Evolutionary conservation across 2,888 invertebrate species (phyloP), one percentile per base, ranked within the genome.

Genomic region (Eupithecia centaureata): DNA sequence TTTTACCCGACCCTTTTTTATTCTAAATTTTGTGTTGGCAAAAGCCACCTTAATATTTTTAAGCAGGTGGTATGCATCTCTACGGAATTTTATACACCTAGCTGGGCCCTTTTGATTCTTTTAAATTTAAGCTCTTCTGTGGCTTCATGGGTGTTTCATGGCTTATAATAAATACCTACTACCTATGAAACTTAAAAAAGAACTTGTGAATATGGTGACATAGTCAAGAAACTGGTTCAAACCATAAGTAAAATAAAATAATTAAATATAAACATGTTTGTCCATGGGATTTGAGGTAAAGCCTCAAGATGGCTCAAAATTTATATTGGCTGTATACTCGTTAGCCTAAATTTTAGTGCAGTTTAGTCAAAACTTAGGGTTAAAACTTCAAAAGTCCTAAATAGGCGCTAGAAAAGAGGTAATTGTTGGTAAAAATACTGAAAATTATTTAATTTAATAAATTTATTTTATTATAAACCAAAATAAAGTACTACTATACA

Each of bases 261-360:
- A 42, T 42, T 28, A 32, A 30, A 62, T 5, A 27, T 13, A 12
- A n/a, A 58, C 18, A 56, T 12, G 28, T 18, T 27, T 32, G 27
- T 57, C 25, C n/a, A 30, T 42, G 30, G 52, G 42, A n/a, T 67
- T 60, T 15, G 51, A 57, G 8, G 62, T 42, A 65, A 63, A 63
- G 70, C 64, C 68, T 70, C 60, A 61, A 52, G 65, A 66, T 42
- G 63, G 72, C 70, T 72, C 71, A 72, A 70, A 68, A 58, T 47
- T 61, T 62, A 58, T 27, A 65, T 64, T 57, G 56, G 28, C 28
- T 59, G 32, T 30, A 47, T 52, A 58, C 22, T 52, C 15, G 27
- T 18, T 54, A 62, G 27, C 38, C 25, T 51, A 42, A 63, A 18
- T 54, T 56, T 18, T 60, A 66, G 58, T 66, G 58, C 58, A 56